A percentile compares a stretch with the other conserved stretches of the same genome.
Evolutionary conservation across 2,113 vertebrate species (phyloP).

Genomic region (Nothobranchius furzeri): DNA sequence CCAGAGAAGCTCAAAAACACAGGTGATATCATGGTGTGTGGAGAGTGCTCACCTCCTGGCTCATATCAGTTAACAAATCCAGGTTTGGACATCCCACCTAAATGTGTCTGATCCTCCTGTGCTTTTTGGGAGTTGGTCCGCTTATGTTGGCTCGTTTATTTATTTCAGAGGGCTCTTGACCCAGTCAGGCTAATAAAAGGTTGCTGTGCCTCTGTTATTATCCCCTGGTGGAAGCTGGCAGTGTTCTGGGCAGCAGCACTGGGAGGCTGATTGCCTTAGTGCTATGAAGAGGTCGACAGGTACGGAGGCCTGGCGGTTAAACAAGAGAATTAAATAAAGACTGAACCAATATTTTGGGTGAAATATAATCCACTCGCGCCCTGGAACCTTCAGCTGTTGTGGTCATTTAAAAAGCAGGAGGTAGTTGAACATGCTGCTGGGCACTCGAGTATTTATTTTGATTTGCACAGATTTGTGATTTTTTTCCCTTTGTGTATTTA

Average conservation of each 20-base stretch:
- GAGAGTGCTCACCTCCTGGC: too few relatives aligned
- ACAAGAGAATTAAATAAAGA: slow-evolving; percentile 42
- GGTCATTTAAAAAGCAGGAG: slow-evolving; percentile 22
- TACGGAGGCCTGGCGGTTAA: slow-evolving; percentile 37
- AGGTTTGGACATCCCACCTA: slow-evolving; percentile 27
- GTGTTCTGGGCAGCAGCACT: slow-evolving; percentile 15
- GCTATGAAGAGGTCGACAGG: slow-evolving; percentile 40
- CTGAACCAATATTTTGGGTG: slow-evolving; percentile 18
- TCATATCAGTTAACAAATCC: not conserved
- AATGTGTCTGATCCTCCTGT: slow-evolving; percentile 5
- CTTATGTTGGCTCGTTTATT: slow-evolving; percentile 9
- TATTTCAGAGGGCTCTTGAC: slow-evolving; percentile 50
- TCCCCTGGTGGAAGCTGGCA: slow-evolving; percentile 35
- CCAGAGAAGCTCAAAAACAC: too few relatives aligned
- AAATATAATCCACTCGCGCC: slow-evolving; percentile 27
- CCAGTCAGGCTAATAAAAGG: slow-evolving; percentile 49
- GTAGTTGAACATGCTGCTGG: slow-evolving; percentile 13
- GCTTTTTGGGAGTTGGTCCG: slow-evolving; percentile 24
- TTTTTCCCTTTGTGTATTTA: slow-evolving; percentile 13
- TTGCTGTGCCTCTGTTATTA: slow-evolving; percentile 49
- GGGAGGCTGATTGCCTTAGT: slow-evolving; percentile 36
- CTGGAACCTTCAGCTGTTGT: slow-evolving; percentile 31
- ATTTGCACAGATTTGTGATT: slow-evolving; percentile 8
- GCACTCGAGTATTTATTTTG: slow-evolving; percentile 3
- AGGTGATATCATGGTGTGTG: too few relatives aligned